These are phyloP conservation scores for Heliornis fulica DNA, from an alignment of 2,113 vertebrate species.

Conservation along the genomic window DNA sequence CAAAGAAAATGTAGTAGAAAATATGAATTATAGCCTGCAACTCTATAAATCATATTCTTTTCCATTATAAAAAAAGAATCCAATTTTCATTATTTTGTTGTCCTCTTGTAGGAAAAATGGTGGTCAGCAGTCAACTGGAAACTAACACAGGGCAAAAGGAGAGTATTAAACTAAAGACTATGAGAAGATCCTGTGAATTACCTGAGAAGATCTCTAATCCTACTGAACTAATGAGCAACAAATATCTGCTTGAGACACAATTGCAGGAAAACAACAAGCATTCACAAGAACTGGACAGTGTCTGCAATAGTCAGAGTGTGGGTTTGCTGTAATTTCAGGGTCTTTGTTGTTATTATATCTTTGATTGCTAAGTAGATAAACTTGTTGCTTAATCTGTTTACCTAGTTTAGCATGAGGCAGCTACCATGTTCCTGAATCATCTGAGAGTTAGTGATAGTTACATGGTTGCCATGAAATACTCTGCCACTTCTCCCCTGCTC, in stretches of 20 bases:
- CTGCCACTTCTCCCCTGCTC: not conserved
- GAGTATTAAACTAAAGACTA: not conserved
- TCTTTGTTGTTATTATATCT: conserved; percentile 13
- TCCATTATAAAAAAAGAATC: not conserved
- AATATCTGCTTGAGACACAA: not conserved
- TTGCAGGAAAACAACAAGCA: not conserved
- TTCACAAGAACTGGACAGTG: not conserved
- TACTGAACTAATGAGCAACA: not conserved
- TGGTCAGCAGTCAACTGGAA: not conserved
- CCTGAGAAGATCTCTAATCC: not conserved
- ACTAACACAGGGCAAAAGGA: not conserved
- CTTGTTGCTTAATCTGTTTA: not conserved
- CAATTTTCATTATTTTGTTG: not conserved
- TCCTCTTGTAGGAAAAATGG: not conserved
- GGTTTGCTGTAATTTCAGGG: not conserved
- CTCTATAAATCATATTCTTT: not conserved
- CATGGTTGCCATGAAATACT: not conserved
- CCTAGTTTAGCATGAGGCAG: not conserved
- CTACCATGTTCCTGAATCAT: not conserved
- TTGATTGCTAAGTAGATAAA: not conserved
- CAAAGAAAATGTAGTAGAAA: not conserved
- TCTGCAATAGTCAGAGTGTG: not conserved
- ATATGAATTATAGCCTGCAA: no score
- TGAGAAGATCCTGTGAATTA: not conserved
- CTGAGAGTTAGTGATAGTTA: not conserved